Percentiles rank a stretch among this genome's conserved stretches.
These are phyloP conservation scores for Panthera tigris DNA, from an alignment of 2,113 vertebrate species.

Conservation along the genomic window DNA sequence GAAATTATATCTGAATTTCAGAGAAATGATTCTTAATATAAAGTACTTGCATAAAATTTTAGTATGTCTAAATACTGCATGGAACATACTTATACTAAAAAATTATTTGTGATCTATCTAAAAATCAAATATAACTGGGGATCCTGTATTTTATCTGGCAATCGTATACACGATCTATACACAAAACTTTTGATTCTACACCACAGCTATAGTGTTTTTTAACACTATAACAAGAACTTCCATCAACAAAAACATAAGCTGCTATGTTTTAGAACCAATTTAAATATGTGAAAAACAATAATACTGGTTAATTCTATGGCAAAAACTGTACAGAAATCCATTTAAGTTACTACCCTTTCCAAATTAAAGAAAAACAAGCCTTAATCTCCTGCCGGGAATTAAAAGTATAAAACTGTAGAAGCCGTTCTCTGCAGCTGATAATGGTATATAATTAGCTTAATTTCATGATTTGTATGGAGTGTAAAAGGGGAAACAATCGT, in stretches of 20 bases:
- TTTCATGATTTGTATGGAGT: slow-evolving; percentile 85
- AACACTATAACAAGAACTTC: slow-evolving; percentile 42
- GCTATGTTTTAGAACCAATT: slow-evolving; percentile 78
- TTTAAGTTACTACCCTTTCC: slow-evolving; percentile 76
- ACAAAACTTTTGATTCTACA: slow-evolving; percentile 40
- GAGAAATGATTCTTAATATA: slow-evolving; percentile 21
- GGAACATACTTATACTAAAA: background rate
- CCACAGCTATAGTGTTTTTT: slow-evolving; percentile 60
- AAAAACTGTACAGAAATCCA: slow-evolving; percentile 77
- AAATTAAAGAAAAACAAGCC: slow-evolving; percentile 79
- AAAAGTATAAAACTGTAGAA: slow-evolving; percentile 83
- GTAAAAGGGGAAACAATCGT: slow-evolving; percentile 82
- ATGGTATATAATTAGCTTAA: slow-evolving; percentile 84
- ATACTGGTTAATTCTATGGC: slow-evolving; percentile 76
- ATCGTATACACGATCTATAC: background rate
- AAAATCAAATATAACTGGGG: slow-evolving; percentile 5
- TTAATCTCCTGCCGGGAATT: slow-evolving; percentile 81
- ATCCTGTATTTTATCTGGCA: background rate
- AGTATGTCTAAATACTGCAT: background rate
- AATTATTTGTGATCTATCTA: background rate
- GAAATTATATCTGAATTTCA: slow-evolving; percentile 48
- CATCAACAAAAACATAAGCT: slow-evolving; percentile 73
- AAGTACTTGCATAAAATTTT: background rate
- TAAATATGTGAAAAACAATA: slow-evolving; percentile 77
- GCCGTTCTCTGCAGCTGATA: slow-evolving; percentile 81